Percentiles rank a stretch among this genome's conserved stretches.
Evolutionary conservation across 2,113 vertebrate genomes (phyloP).

Genomic region (Diadophis punctatus): DNA sequence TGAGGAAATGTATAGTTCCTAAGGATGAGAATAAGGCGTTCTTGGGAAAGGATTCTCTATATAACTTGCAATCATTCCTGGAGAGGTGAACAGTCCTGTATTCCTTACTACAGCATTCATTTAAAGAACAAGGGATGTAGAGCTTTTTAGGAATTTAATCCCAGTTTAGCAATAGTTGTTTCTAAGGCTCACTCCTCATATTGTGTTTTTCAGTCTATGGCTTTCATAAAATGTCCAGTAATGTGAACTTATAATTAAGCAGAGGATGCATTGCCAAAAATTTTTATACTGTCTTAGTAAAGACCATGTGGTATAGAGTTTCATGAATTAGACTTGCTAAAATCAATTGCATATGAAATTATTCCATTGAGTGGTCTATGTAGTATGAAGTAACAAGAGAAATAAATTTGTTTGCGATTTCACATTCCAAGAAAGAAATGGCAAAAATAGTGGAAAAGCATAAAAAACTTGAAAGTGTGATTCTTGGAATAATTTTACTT

Average conservation of each 20-base stretch:
- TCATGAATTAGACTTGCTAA: background rate
- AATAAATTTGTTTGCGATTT: background rate
- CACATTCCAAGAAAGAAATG: background rate
- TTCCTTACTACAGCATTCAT: background rate
- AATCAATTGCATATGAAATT: background rate
- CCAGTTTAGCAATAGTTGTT: background rate
- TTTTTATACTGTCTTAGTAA: background rate
- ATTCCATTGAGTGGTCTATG: background rate
- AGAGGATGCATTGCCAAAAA: background rate
- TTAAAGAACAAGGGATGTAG: background rate
- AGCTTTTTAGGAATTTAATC: background rate
- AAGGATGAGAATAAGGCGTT: background rate
- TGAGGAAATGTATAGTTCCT: background rate
- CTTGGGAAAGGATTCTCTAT: background rate
- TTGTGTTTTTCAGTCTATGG: background rate
- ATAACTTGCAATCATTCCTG: background rate
- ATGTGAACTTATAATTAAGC: background rate
- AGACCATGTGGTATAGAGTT: background rate
- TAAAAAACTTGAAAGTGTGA: background rate
- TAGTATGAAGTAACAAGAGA: background rate
- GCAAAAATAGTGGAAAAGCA: background rate
- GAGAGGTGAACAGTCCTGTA: background rate
- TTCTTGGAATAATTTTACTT: background rate
- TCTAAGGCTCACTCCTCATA: background rate
- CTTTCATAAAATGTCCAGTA: background rate